Percentiles rank a stretch among this genome's conserved stretches.
Conservation (phyloP, 1,140 invertebrate species). For the Oedothorax gibbosus region DNA sequence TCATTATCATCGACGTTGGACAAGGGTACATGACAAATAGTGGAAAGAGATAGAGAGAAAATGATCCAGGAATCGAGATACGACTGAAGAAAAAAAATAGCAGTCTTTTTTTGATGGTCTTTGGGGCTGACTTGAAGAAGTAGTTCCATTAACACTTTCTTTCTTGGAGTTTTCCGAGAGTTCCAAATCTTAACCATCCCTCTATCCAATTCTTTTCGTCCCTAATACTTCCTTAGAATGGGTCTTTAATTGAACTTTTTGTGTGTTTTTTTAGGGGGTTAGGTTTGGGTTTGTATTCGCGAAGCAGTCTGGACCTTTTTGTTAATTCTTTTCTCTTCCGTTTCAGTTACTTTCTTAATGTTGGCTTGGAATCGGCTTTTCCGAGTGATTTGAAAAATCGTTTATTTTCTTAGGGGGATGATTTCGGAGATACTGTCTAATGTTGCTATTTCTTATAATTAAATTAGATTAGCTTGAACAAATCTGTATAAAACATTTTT, state of each 20-base stretch:
- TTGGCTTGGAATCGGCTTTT: too few species aligned
- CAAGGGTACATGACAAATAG: slow-evolving; percentile 35
- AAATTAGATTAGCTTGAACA: too few species aligned
- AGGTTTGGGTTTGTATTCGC: slow-evolving; percentile 43
- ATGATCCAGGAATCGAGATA: slow-evolving; percentile 42
- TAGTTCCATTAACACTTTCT: slow-evolving; percentile 57
- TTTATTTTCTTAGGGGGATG: too few species aligned
- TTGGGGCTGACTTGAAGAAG: slow-evolving; percentile 40
- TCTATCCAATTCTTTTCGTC: background rate
- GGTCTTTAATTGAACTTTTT: slow-evolving; percentile 58
- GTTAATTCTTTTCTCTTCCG: slow-evolving; percentile 16
- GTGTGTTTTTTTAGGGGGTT: slow-evolving; percentile 18
- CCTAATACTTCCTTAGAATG: slow-evolving; percentile 42
- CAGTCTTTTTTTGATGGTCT: slow-evolving; percentile 40
- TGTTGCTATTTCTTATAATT: too few species aligned
- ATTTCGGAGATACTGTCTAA: too few species aligned
- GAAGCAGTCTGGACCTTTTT: slow-evolving; percentile 18
- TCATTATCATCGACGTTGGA: slow-evolving; percentile 54
- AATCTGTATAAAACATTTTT: too few species aligned
- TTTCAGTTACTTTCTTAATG: background rate
- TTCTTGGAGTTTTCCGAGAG: slow-evolving; percentile 35
- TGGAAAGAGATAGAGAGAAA: slow-evolving; percentile 36
- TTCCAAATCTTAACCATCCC: slow-evolving; percentile 36
- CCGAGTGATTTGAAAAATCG: too few species aligned
- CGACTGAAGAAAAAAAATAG: slow-evolving; percentile 27